These are phyloP conservation scores for Pristiophorus japonicus DNA, from an alignment of 2,113 vertebrate genomes.

Conservation along the genomic window DNA sequence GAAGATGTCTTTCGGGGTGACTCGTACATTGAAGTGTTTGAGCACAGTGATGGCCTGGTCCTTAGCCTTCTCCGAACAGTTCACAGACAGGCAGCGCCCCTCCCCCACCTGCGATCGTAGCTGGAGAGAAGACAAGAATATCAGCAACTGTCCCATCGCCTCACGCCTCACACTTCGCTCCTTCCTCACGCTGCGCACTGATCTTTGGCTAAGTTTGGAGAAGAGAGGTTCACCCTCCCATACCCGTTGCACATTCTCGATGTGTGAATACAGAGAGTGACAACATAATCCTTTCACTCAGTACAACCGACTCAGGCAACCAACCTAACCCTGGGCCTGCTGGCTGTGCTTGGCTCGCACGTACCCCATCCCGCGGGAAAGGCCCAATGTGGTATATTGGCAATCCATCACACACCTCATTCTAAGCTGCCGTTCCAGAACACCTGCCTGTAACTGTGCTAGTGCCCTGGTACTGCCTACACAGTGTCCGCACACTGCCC, in stretches of 20 bases:
- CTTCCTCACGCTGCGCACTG: background rate
- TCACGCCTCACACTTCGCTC: background rate
- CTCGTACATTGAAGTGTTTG: constrained; percentile 66
- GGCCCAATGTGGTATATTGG: background rate
- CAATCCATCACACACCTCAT: background rate
- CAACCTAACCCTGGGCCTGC: background rate
- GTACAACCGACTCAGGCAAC: background rate
- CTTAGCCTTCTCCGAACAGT: constrained; percentile 70
- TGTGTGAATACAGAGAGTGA: background rate
- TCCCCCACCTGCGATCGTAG: constrained; percentile 74
- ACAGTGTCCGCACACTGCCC: no score
- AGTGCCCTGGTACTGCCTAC: background rate
- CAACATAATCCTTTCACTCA: background rate
- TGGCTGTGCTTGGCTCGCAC: background rate
- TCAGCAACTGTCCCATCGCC: background rate
- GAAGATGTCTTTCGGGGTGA: constrained; percentile 64
- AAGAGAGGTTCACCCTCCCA: background rate
- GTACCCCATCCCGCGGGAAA: background rate
- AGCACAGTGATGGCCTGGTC: constrained; percentile 71
- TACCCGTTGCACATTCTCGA: no score
- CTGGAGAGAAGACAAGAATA: constrained; percentile 48
- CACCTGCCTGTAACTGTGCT: background rate
- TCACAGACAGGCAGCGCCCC: constrained; percentile 69
- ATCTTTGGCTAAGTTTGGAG: background rate
- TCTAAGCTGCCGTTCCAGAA: background rate